phyloP scores from a whole-genome alignment of 2,888 invertebrate genomes.

The Aphidoletes aphidimyza region DNA sequence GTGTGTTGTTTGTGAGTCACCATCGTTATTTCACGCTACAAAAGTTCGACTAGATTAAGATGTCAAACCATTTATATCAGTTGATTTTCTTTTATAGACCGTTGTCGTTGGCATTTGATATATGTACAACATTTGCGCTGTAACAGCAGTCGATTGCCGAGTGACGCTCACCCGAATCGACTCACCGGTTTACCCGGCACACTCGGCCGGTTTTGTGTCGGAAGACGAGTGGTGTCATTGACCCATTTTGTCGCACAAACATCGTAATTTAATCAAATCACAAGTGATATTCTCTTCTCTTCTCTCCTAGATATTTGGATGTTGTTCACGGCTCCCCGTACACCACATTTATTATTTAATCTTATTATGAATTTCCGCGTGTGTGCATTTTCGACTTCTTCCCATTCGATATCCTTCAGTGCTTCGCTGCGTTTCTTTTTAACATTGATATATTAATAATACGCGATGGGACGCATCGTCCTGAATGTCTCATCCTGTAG shows the following conservation, averaged over 20 bases:
- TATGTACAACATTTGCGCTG: neutral
- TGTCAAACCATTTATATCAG: constrained; percentile 46
- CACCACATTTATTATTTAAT: constrained; percentile 50
- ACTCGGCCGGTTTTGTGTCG: neutral
- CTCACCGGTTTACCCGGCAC: neutral
- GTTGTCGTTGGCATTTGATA: constrained; percentile 29
- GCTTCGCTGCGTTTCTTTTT: neutral
- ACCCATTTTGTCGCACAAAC: constrained; percentile 32
- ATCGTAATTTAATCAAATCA: constrained; percentile 39
- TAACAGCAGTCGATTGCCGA: neutral
- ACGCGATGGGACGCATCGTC: constrained; percentile 9
- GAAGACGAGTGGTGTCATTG: neutral
- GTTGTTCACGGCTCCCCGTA: neutral
- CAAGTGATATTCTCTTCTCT: neutral
- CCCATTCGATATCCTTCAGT: neutral
- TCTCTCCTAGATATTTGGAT: too few relatives aligned
- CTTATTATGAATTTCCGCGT: constrained; percentile 50
- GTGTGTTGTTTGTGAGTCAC: constrained; percentile 2
- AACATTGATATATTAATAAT: neutral
- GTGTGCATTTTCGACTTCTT: too few relatives aligned
- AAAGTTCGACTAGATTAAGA: constrained; percentile 47
- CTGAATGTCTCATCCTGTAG: neutral
- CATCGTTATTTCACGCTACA: constrained; percentile 53
- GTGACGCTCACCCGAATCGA: constrained; percentile 25
- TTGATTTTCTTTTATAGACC: constrained; percentile 47